A percentile compares a stretch with the other conserved stretches of the same genome.
phyloP scores from a whole-genome alignment of 2,113 vertebrate species.

The Ophiodon elongatus region DNA sequence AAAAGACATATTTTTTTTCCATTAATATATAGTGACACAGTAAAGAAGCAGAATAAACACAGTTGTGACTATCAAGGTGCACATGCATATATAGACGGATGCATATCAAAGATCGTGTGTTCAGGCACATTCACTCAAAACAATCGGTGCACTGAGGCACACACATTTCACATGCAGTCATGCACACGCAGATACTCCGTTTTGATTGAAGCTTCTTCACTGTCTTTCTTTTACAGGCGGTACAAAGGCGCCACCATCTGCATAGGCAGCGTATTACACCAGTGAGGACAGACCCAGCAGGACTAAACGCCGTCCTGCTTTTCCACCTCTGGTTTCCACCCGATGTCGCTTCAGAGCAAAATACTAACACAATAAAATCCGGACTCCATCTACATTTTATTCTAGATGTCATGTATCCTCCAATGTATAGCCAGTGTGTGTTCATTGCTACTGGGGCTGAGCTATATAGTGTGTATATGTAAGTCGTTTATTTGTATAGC shows the following conservation, averaged over 20 bases:
- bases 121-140: constrained; percentile 14
- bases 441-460: background rate
- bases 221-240: background rate
- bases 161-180: constrained; percentile 16
- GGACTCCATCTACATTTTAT: background rate
- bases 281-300: background rate
- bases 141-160: constrained; percentile 27
- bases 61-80: background rate
- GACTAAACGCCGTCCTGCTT: too few relatives aligned
- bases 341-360: background rate
- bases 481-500: background rate
- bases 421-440: background rate
- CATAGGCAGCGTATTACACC: constrained; percentile 17
- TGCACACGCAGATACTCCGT: background rate
- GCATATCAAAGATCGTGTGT: background rate
- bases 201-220: background rate
- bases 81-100: background rate
- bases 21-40: background rate
- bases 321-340: background rate
- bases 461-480: background rate
- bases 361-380: background rate
- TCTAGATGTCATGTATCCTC: background rate
- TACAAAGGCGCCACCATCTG: constrained; percentile 46
- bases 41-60: background rate
- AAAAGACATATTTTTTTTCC: background rate